Conservation (phyloP, 2,113 vertebrate species). For the Oenanthe melanoleuca region DNA sequence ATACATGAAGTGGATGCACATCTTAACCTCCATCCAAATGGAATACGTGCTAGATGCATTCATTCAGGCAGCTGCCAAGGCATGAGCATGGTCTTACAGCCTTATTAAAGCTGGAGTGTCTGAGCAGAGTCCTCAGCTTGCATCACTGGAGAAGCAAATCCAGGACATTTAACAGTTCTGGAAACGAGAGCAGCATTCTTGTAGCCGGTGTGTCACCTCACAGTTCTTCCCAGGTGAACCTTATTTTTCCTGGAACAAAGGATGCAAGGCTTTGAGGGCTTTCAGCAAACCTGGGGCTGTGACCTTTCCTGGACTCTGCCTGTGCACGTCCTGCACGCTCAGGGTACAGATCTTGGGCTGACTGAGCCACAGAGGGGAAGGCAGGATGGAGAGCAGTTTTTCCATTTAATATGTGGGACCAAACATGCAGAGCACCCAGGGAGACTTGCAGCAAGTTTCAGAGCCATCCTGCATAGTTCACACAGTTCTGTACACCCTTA, state of each 20-base stretch:
- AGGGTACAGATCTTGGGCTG: accelerated
- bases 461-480: not conserved
- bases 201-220: constrained; percentile 18
- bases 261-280: not conserved
- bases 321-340: not conserved
- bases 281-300: not conserved
- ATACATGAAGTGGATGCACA: not conserved
- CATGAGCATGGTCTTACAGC: constrained; percentile 1
- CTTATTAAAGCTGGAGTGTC: not conserved
- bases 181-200: constrained; percentile 23
- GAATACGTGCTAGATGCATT: not conserved
- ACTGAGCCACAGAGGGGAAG: accelerated
- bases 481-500: accelerated
- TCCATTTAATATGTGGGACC: not conserved
- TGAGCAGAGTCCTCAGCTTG: constrained; percentile 31
- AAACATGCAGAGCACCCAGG: not conserved
- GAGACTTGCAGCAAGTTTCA: not conserved
- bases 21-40: constrained; percentile 16
- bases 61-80: not conserved
- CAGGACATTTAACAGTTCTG: constrained; percentile 29
- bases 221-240: not conserved
- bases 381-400: accelerated
- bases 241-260: constrained; percentile 49
- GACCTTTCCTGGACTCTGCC: not conserved
- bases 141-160: constrained; percentile 17